phyloP scores from a whole-genome alignment of 2,113 vertebrate genomes.

The Ammospiza caudacuta region DNA sequence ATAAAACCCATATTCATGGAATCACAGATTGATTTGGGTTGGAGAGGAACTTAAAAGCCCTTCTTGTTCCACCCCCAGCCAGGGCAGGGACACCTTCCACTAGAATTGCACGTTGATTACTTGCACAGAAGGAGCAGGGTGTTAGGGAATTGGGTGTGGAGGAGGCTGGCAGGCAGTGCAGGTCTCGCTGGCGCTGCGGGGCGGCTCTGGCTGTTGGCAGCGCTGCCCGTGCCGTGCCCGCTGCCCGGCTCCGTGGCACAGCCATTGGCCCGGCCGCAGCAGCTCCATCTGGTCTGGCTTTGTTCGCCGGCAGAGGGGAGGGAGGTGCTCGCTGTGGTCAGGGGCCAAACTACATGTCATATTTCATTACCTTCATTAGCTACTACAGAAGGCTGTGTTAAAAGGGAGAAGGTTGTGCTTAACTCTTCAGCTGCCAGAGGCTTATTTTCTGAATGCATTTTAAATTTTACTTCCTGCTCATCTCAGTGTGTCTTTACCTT shows the following conservation, averaged over 20 bases:
- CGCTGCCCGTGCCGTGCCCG: background rate
- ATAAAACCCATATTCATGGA: background rate
- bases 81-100: background rate
- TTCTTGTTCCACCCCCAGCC: background rate
- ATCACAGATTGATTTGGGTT: background rate
- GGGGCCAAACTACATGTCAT: slow-evolving; percentile 83
- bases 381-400: slow-evolving; percentile 75
- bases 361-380: slow-evolving; percentile 86
- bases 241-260: slow-evolving; percentile 57
- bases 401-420: slow-evolving; percentile 66
- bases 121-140: accelerated
- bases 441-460: background rate
- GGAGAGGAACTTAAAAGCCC: background rate
- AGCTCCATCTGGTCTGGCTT: slow-evolving; percentile 82
- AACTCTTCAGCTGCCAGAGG: slow-evolving; percentile 69
- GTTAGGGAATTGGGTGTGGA: background rate
- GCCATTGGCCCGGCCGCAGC: slow-evolving; percentile 5
- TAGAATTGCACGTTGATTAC: accelerated
- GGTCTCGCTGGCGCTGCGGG: background rate
- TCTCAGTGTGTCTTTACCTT: background rate
- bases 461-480: background rate
- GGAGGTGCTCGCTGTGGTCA: slow-evolving; percentile 78
- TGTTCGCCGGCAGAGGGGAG: slow-evolving; percentile 75
- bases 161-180: background rate
- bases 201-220: background rate